Conservation (phyloP, 2,888 invertebrate genomes). For the Argyresthia albistria region DNA sequence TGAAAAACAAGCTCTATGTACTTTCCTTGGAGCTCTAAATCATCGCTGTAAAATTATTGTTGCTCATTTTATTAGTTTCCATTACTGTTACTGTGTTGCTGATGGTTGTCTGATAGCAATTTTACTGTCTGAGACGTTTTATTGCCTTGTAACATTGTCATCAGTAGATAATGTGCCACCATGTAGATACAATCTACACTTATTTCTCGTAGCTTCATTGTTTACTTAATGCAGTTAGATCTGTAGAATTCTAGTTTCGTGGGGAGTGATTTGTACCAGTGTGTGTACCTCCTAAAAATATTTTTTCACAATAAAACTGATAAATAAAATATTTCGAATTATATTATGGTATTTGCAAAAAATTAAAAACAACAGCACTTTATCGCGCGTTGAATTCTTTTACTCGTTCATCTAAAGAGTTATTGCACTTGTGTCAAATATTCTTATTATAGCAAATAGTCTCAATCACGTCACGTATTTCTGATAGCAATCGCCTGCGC, state of each 20-base stretch:
- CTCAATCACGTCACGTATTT: background rate
- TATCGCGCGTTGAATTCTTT: background rate
- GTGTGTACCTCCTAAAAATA: too few species aligned
- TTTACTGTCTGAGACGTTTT: background rate
- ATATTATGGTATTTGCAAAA: background rate
- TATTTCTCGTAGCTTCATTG: too few species aligned
- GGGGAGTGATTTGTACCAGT: too few species aligned
- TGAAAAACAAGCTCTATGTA: background rate
- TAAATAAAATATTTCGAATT: background rate
- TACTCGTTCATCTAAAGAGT: background rate
- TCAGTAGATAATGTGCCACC: background rate
- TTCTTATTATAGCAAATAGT: background rate
- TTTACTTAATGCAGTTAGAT: background rate
- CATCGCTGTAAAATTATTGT: constrained; percentile 18
- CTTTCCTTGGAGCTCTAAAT: background rate
- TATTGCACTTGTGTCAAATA: background rate
- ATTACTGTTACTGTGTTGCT: constrained; percentile 15
- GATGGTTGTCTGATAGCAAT: background rate
- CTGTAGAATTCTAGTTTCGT: background rate
- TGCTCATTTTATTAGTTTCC: constrained; percentile 27
- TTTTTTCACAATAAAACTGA: too few species aligned
- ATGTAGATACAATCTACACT: background rate
- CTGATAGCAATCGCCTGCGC: constrained; percentile 13
- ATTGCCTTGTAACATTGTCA: constrained; percentile 4
- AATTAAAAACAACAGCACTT: background rate